Evolutionary conservation across 2,797 vertebrate species (phyloP).

Genomic region (Delichon dasypus): DNA sequence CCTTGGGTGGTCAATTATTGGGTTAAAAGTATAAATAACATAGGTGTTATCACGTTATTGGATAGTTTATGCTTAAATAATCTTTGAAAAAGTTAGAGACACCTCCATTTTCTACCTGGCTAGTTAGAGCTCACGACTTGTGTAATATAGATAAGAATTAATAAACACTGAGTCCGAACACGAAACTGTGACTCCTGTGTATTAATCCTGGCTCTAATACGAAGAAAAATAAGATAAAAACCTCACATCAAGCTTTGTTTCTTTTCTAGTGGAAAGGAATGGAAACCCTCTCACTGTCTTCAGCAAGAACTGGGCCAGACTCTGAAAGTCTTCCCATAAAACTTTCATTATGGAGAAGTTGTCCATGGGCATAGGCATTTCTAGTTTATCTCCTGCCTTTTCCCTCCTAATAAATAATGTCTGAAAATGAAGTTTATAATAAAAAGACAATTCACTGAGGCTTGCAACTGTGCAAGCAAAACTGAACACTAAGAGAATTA

Average conservation of each 20-base stretch:
- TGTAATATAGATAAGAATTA: no score
- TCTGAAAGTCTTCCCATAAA: background rate
- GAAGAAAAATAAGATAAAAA: no score
- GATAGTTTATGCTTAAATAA: no score
- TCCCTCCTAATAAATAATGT: background rate
- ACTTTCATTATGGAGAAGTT: background rate
- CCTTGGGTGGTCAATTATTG: no score
- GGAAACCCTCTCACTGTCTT: background rate
- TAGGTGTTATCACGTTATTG: no score
- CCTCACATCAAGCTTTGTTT: background rate
- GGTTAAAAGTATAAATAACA: no score
- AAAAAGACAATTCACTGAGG: background rate
- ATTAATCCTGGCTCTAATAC: no score
- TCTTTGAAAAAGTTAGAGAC: no score
- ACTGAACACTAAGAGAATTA: background rate
- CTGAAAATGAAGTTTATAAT: background rate
- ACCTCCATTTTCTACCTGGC: no score
- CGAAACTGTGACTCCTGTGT: no score
- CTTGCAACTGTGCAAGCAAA: background rate
- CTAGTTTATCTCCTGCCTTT: background rate
- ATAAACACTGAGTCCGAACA: no score
- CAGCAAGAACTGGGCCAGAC: background rate
- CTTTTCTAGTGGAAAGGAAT: conserved; percentile 1
- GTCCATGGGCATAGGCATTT: background rate
- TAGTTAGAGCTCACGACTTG: no score